Evolutionary conservation across 2,888 invertebrate species (phyloP), one percentile per base, ranked within the genome.

Genomic region (Meiosimyza platycephala): DNA sequence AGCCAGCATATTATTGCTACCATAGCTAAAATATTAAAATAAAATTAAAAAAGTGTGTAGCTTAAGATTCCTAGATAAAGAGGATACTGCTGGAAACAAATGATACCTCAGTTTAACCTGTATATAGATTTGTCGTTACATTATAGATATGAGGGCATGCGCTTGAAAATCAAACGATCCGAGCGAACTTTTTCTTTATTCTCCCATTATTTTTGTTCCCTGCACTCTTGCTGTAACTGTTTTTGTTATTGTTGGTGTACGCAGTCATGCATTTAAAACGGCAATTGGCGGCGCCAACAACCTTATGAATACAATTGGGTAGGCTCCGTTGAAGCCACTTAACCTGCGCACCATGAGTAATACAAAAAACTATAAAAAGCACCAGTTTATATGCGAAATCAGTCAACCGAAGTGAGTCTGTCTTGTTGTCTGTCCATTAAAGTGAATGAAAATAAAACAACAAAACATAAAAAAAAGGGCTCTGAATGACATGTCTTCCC

Each of bases 251-350:
- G 62, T 40, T 62, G 62, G 2, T 3, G 40, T 47, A 50, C 40
- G 40, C 50, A 64, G 63, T 64, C 63, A 50, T 64, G 50, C 50
- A 64, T 64, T 57, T 60, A 33, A 63, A 50, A 57, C 57, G 59
- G 65, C 72, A 73, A 70, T 73, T 74, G 72, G 59, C 71, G 76
- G 76, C 76, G 76, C 76, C 76, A 76, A 50, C 72, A 65, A 57
- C 69, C 72, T 69, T 18, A 28, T 3, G 28, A 28, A 28, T 28
- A 28, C 55, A 60, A 60, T 66, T 72, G 73, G 65, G 73, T 76
- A 74, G 68, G 66, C 70, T 72, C 66, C 68, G 72, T 67, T 73
- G 69, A 67, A 62, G 67, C 68, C 74, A 72, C 67, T 73, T 73
- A 64, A 62, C 68, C 71, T 55, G 71, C 72, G 64, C 70, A 72